Base-by-base conservation (phyloP, 2,888 invertebrate species). In the Odontothrips loti region DNA sequence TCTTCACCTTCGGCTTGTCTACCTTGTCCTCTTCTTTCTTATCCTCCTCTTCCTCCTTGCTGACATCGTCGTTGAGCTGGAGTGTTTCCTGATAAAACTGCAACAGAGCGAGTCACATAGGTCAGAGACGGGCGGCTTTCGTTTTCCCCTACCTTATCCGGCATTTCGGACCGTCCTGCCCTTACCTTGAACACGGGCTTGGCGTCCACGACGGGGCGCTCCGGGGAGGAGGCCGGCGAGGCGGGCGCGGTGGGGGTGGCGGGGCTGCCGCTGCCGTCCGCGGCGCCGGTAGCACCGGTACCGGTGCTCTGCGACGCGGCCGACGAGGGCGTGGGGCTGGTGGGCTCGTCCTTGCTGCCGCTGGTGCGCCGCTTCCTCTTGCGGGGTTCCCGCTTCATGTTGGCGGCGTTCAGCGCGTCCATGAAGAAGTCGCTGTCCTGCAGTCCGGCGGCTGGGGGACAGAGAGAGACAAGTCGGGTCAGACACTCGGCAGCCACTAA, bases 401-500 rank as follows among this genome's bases (percentile, higher is more conserved):
- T 92, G 11, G 95, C 93, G 0, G 93, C 92, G 1, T 94, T 94
- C 58, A 98, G 88, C 0, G 96, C 96, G 87, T 97, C 96, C 93
- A 96, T 96, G 87, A 98, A 98, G 88, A 96, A 93, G 85, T 95
- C 95, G 86, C 96, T 96, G 87, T 98, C 98, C 86, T 95, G 93
- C 80, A 97, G 88, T 84, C 23, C 68, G 68, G 93, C 90, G 81
- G 94, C 94, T 93, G 90, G 84, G 90, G 87, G 84, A 83, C 84
- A 80, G 81, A 84, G 79, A 81, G 58, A 63, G 29, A 89, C 88
- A 82, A 86, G 85, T 83, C 78, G 48, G 79, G 75, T 82, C 80
- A 63, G 81, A 81, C 63, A 79, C 29, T 82, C 43, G 15, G 58
- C 17, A 8, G 68, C 58, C 17, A 15, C 58, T 2, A 58, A 0